Evolutionary conservation across 2,797 vertebrate genomes (phyloP), one percentile per base, ranked within the genome.

Genomic region (Intellagama lesueurii): DNA sequence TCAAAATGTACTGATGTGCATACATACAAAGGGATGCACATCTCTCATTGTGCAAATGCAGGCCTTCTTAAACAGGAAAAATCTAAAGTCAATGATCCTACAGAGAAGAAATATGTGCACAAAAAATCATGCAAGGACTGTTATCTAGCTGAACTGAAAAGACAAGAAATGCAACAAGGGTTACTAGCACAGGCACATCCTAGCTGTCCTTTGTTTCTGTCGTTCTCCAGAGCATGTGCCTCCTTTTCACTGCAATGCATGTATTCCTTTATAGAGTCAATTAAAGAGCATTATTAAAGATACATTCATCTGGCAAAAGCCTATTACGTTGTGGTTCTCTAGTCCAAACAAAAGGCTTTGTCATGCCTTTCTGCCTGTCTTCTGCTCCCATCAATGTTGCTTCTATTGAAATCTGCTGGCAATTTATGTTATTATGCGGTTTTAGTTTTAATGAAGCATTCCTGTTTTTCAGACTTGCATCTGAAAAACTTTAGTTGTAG

Each of bases 261-360:
- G 26, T 32, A 28, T 40, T 73, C 35, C 81, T 32, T 76, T 75
- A 52, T 76, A 66, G 24, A 89, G 56, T 40, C 26, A 47, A 79
- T 75, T 81, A 81, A 85, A 85, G 40, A 84, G 7, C 16, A 87
- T 17, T 75, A 35, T 52, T 68, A 47, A 26, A 81, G 40, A 81
- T 68, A 40, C 30, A 28, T 19, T 75, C 81, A 44, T 40, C 32
- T 56, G 69, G 60, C 3, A 11, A 52, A 85, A 85, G 22, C 60
- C 69, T 47, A 60, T 28, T 14, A n/a, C 1, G 8, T 26, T 80
- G n/a, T 68, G 47, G 73, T 56, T 24, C 17, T 47, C 73, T 49
- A 70, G 28, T 64, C 81, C 75, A 88, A 87, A 88, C 75, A 79
- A 88, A 64, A 88, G 64, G 69, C 32, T 78, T 84, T 44, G 35